phyloP scores from a whole-genome alignment of 1,140 invertebrate species.

The Bombus ignitus region DNA sequence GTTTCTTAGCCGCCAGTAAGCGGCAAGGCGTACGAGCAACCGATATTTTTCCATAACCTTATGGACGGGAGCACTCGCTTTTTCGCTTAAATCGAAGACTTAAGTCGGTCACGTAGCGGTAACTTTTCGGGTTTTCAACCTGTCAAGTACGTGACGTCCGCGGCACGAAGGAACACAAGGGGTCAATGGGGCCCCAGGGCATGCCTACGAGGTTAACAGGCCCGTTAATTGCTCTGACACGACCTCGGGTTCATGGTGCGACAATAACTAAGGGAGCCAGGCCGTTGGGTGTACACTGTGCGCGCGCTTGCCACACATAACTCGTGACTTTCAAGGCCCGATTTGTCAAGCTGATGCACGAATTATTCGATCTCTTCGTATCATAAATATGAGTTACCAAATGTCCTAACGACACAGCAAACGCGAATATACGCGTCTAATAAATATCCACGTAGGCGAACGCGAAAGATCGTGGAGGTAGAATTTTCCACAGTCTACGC shows the following conservation, averaged over 20 bases:
- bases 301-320: background rate
- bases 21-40: background rate
- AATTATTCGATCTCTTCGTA: no score
- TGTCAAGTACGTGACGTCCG: background rate
- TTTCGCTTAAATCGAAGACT: background rate
- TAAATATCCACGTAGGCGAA: no score
- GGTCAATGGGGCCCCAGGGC: background rate
- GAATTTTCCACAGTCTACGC: background rate
- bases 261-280: background rate
- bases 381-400: no score
- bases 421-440: no score
- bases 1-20: background rate
- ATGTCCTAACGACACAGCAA: no score
- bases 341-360: background rate
- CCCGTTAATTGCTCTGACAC: background rate
- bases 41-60: background rate
- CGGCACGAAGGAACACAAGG: background rate
- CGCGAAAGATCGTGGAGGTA: no score
- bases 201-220: background rate
- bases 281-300: background rate
- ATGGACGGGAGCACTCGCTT: slow-evolving; percentile 5
- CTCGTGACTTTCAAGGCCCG: background rate
- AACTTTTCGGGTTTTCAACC: background rate
- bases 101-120: slow-evolving; percentile 3
- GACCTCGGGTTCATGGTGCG: background rate